Base-by-base conservation (phyloP, 2,797 vertebrate species). In the Craterocephalus amniculus region DNA sequence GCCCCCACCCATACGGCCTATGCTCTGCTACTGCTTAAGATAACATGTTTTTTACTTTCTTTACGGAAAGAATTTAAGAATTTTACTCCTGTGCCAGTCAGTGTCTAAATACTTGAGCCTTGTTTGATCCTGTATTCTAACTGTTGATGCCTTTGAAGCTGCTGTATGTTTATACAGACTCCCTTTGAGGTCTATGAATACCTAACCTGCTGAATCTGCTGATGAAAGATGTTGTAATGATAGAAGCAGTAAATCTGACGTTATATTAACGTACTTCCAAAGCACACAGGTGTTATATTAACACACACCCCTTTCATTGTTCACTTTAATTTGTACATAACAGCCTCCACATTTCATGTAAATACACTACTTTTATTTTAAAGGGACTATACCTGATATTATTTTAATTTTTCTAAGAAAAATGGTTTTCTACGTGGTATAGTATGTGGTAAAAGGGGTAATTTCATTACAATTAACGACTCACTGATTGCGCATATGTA, bases 41-140 rank as follows among this genome's bases (percentile, higher is more conserved):
- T 67, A 31, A 54, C 72, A 31, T 54, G 65, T 75, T 81, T 84
- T 40, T 78, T 38, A 32, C 48, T 63, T 58, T 79, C 45, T 32
- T 49, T 72, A 62, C 76, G 62, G 72, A 83, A 83, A 74, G 70
- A 77, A 63, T 45, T 71, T 72, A 64, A 62, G 7, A 52, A 63
- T 81, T 71, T 80, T 13, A 32, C 38, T 74, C 56, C 58, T n/a
- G 52, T 74, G 62, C 79, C 79, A 49, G 48, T 66, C 48, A 58
- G 27, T 74, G 26, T 60, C 61, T 68, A 71, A 56, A 66, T 65
- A 48, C 35, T 51, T 70, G 26, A 13, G 32, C 9, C 32, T 57
- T 79, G 65, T 72, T 75, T 77, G 62, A 65, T 75, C 34, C 49
- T 49, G 18, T 58, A 22, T 70, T 72, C 45, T 36, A 63, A 79